Evolutionary conservation across 2,888 invertebrate genomes (phyloP), one percentile per base, ranked within the genome.

Genomic region (Heterodera filipjevi): DNA sequence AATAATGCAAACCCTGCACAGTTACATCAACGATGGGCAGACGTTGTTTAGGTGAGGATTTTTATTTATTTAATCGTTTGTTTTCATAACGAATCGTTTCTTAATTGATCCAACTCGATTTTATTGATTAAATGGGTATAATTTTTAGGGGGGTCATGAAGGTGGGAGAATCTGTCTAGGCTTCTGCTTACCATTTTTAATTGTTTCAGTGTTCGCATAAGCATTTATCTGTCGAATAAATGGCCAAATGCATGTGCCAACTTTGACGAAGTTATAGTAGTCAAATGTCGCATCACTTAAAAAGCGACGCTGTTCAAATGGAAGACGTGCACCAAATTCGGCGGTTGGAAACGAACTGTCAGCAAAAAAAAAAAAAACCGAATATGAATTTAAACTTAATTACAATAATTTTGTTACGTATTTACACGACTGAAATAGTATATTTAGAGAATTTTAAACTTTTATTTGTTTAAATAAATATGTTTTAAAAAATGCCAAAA

Each of bases 11-110:
- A 80, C 90, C 16, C 85, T 91, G 39, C 90, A 90, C 77, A 84
- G 85, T 8, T 93, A 95, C 83, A 92, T 95, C 22, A 93, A 94
- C 89, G 93, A 92, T 83, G 95, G 95, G 0, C 92, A 93, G 87
- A 92, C 91, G 85, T 92, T 53, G 27, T 66, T 66, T 32, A 35
- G 32, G n/a, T 59, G 39, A 59, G n/a, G n/a, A n/a, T n/a, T n/a
- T n/a, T n/a, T n/a, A n/a, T n/a, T n/a, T n/a, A n/a, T n/a, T n/a
- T n/a, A n/a, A n/a, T n/a, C n/a, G n/a, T n/a, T n/a, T n/a, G n/a
- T n/a, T n/a, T n/a, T n/a, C n/a, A n/a, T n/a, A n/a, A n/a, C n/a
- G n/a, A n/a, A n/a, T n/a, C n/a, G n/a, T n/a, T n/a, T n/a, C n/a
- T n/a, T n/a, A n/a, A n/a, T n/a, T n/a, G n/a, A n/a, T n/a, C n/a